phyloP scores from a whole-genome alignment of 2,113 vertebrate species.

The Azemiops feae region DNA sequence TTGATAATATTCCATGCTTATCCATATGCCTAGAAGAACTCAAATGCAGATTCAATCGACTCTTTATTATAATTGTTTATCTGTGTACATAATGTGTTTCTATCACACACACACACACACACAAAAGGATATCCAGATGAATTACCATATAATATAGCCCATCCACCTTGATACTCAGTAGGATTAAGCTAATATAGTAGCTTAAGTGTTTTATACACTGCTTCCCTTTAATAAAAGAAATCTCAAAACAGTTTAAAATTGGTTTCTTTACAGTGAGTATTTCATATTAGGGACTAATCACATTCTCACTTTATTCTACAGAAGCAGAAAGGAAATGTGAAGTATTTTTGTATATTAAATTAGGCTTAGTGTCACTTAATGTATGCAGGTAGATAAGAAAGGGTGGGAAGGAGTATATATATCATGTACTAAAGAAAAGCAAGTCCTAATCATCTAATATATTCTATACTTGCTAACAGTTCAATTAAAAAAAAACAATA shows the following conservation, averaged over 20 bases:
- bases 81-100: neutral
- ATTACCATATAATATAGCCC: neutral
- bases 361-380: neutral
- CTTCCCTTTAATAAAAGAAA: neutral
- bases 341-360: neutral
- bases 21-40: neutral
- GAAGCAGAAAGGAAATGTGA: neutral
- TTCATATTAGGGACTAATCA: neutral
- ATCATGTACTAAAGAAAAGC: neutral
- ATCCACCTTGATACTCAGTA: neutral
- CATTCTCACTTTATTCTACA: neutral
- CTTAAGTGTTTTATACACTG: neutral
- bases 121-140: neutral
- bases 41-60: neutral
- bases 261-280: neutral
- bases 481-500: neutral
- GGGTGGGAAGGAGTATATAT: neutral
- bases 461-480: neutral
- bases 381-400: neutral
- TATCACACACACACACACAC: neutral
- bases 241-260: neutral
- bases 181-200: neutral
- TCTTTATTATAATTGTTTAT: neutral
- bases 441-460: neutral
- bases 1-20: neutral